These are phyloP conservation scores for Drosophila melanogaster DNA, from an alignment of 1,140 invertebrate genomes.

Conservation along the genomic window DNA sequence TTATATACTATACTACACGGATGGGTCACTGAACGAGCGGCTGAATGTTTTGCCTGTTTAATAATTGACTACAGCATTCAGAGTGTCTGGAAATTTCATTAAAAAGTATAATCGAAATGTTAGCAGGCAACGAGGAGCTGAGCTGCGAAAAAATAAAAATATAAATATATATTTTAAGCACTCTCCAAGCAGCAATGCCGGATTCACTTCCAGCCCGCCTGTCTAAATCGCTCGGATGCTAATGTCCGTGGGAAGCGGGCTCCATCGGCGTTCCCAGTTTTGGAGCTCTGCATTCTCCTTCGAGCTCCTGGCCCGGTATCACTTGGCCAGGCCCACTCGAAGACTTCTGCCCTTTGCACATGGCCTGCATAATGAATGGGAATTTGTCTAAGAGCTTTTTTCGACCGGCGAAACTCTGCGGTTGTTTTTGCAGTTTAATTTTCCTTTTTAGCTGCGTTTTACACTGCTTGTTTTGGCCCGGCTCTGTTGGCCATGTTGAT, in stretches of 20 bases:
- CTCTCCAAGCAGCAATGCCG: conserved; percentile 23
- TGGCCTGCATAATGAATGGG: conserved; percentile 78
- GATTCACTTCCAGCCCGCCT: conserved; percentile 1
- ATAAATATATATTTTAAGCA: conserved; percentile 63
- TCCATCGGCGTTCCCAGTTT: conserved; percentile 15
- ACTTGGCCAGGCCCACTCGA: conserved; percentile 52
- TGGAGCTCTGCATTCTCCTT: conserved; percentile 20
- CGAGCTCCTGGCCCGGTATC: conserved; percentile 27
- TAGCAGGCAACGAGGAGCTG: conserved; percentile 36
- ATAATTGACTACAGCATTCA: conserved; percentile 76
- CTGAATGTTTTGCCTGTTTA: conserved; percentile 44
- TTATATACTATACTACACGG: conserved; percentile 12
- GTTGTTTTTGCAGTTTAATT: conserved; percentile 57
- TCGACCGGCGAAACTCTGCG: conserved; percentile 20
- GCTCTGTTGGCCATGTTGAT: conserved; percentile 33
- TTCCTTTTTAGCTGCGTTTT: conserved; percentile 53
- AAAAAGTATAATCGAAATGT: conserved; percentile 80
- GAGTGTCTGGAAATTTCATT: conserved; percentile 70
- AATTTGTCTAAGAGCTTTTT: conserved; percentile 50
- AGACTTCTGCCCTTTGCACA: conserved; percentile 71
- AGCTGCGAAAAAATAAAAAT: conserved; percentile 22
- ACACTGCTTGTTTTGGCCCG: conserved; percentile 38
- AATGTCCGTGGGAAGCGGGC: conserved; percentile 53
- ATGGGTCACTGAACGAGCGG: conserved; percentile 42
- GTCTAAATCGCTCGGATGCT: conserved; percentile 63